These are phyloP conservation scores for Nineta flava DNA, from an alignment of 2,888 invertebrate species.

Conservation along the genomic window DNA sequence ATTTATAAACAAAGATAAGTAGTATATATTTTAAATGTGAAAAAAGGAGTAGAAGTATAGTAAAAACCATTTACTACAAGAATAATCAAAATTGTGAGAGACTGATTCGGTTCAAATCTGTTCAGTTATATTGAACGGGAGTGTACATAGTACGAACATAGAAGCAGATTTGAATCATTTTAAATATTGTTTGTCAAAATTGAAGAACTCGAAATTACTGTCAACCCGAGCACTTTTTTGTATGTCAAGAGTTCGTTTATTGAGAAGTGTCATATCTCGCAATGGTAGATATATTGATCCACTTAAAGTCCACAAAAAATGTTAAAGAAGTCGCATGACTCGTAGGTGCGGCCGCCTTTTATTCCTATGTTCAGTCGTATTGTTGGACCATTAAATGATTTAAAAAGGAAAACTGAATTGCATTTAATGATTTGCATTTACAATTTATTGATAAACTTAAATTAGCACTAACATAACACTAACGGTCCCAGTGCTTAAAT, in stretches of 20 bases:
- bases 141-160: too few relatives aligned
- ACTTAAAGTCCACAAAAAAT: background rate
- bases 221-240: too few relatives aligned
- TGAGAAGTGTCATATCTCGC: background rate
- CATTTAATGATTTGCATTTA: background rate
- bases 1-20: too few relatives aligned
- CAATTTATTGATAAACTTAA: background rate
- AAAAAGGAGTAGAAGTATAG: too few relatives aligned
- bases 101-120: too few relatives aligned
- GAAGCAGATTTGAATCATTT: too few relatives aligned
- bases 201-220: too few relatives aligned
- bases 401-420: background rate
- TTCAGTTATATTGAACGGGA: too few relatives aligned
- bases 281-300: background rate
- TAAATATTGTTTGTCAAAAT: too few relatives aligned
- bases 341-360: background rate
- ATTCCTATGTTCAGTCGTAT: background rate
- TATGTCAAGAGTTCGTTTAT: background rate
- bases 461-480: background rate
- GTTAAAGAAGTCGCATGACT: background rate
- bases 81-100: too few relatives aligned
- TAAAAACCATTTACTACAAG: too few relatives aligned
- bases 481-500: background rate
- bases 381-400: background rate
- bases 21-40: too few relatives aligned